Evolutionary conservation across 1,140 invertebrate species (phyloP).

Genomic region (Helicoverpa armigera): DNA sequence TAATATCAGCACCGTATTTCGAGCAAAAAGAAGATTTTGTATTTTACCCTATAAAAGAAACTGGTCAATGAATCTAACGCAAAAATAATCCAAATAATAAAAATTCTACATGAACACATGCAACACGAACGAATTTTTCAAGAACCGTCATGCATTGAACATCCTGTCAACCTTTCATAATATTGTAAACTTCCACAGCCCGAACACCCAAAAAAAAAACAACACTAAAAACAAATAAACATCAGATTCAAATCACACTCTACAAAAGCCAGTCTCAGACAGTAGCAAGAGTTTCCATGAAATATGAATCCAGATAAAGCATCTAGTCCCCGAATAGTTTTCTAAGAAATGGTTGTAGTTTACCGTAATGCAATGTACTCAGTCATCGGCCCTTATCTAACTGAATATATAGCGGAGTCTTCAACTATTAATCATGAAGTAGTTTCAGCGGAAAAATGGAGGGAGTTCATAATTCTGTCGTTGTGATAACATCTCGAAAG

Average conservation of each 20-base stretch:
- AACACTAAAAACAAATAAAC: constrained; percentile 1
- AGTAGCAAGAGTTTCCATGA: constrained; percentile 53
- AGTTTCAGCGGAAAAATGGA: constrained; percentile 39
- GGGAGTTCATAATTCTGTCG: constrained; percentile 46
- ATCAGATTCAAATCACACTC: constrained; percentile 21
- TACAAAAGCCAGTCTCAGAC: constrained; percentile 30
- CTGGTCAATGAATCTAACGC: too few relatives aligned
- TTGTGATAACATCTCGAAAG: constrained; percentile 44
- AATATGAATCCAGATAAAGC: constrained; percentile 59
- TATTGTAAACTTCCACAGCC: too few relatives aligned
- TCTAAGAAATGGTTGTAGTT: constrained; percentile 56
- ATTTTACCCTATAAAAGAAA: too few relatives aligned
- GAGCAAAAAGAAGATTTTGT: too few relatives aligned
- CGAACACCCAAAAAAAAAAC: not conserved
- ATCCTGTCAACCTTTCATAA: too few relatives aligned
- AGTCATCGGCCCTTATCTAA: constrained; percentile 55
- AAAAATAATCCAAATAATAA: too few relatives aligned
- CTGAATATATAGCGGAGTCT: constrained; percentile 54
- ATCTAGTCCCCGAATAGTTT: constrained; percentile 57
- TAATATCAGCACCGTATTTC: too few relatives aligned
- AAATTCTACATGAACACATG: too few relatives aligned
- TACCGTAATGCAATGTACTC: constrained; percentile 60
- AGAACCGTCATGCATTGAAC: too few relatives aligned
- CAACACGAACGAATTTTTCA: too few relatives aligned
- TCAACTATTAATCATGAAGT: constrained; percentile 43